Evolutionary conservation across 2,797 vertebrate species (phyloP), one percentile per base, ranked within the genome.

Genomic region (Acomys russatus): DNA sequence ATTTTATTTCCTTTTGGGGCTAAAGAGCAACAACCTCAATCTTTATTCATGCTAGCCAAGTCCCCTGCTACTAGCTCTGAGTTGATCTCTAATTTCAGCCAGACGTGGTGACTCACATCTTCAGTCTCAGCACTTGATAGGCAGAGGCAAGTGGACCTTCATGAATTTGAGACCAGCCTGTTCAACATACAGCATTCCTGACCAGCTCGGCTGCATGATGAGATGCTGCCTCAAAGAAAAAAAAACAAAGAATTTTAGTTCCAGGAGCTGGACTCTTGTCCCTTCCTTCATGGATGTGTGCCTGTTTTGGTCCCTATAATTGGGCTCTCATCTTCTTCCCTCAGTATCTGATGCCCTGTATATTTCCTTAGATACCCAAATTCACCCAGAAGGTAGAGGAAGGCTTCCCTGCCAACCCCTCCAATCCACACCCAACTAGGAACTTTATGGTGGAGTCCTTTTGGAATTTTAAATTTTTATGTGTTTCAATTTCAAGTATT

Each of bases 401-500:
- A 6, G 63, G 3, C 23, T 89, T 93, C 71, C 44, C 92, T 64
- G 84, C 3, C 56, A 87, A 56, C 73, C 68, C 22, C 73, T 93
- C 8, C 49, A 87, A 56, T 82, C 73, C 33, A 70, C 89, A 91
- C 44, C 3, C 73, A 73, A 54, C 22, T 93, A 61, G n/a, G 11
- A 89, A 84, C 74, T 92, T 95, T 83, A 80, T 78, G 78, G 49
- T 14, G 35, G n/a, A 93, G 88, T 94, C 38, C 38, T 74, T 78
- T 68, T 28, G n/a, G n/a, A 88, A 92, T 83, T 95, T 90, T 78
- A 82, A 30, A 28, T 77, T 15, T 88, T 54, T 25, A 74, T n/a
- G 33, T 73, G 74, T 83, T 95, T 87, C 56, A 96, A 79, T 74
- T 97, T 89, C 76, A 87, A 61, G 78, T 59, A n/a, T 83, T 79